These are phyloP conservation scores for Drosophila melanogaster DNA, from an alignment of 1,140 invertebrate genomes.

Conservation along the genomic window Release_6_plus_ISO1_MT NT_037436.4:1817501-1818000, in stretches of 20 bases:
- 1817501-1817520: background rate
- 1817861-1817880: conserved; percentile 7
- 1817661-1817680: conserved; percentile 1
- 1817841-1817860: conserved; percentile 27
- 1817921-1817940: conserved; percentile 15
- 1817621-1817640: background rate
- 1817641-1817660: conserved; percentile 12
- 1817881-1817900: conserved; percentile 54
- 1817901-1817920: conserved; percentile 54
- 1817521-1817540: background rate
- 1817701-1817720: conserved; percentile 3
- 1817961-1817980: conserved; percentile 29
- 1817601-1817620: conserved; percentile 6
- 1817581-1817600: conserved; percentile 18
- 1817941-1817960: conserved; percentile 51
- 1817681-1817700: conserved; percentile 9
- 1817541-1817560: conserved; percentile 1
- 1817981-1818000: conserved; percentile 66
- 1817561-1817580: background rate
- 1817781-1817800: conserved; percentile 8
- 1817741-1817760: conserved; percentile 2
- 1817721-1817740: conserved; percentile 4
- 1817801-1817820: conserved; percentile 54
- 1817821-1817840: conserved; percentile 5
- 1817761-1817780: background rate